These are phyloP conservation scores for Apamea epomidion DNA, from an alignment of 2,888 invertebrate species.

Conservation along the genomic window DNA sequence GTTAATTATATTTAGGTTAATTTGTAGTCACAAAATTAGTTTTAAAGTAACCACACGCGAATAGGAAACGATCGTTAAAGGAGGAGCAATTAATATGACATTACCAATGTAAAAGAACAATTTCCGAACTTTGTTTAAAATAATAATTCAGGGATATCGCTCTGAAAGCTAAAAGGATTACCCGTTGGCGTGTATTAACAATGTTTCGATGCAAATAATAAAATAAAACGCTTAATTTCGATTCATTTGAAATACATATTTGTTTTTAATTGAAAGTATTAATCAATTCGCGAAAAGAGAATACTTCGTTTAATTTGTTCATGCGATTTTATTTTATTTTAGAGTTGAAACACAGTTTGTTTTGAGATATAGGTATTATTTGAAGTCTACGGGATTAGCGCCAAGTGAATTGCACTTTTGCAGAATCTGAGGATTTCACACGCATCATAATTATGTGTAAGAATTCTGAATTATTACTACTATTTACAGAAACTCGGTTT, in stretches of 20 bases:
- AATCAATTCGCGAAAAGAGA: slow-evolving; percentile 7
- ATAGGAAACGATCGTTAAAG: slow-evolving; percentile 9
- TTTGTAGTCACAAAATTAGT: slow-evolving; percentile 1
- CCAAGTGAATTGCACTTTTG: background rate
- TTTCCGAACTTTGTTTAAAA: slow-evolving; percentile 15
- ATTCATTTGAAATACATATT: slow-evolving; percentile 8
- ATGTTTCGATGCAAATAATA: slow-evolving; percentile 20
- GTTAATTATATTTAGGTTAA: background rate
- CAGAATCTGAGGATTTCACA: background rate
- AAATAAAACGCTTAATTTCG: background rate
- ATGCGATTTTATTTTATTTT: slow-evolving; percentile 14
- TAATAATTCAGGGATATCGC: slow-evolving; percentile 2
- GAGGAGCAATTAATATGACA: slow-evolving; percentile 23
- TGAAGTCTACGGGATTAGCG: slow-evolving; percentile 4
- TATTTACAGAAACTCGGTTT: background rate
- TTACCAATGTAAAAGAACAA: slow-evolving; percentile 16
- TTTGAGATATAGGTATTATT: background rate
- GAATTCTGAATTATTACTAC: background rate
- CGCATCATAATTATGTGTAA: background rate
- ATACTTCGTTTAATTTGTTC: slow-evolving; percentile 8
- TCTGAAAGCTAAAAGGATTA: slow-evolving; percentile 26
- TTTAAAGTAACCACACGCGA: slow-evolving; percentile 12
- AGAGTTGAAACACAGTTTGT: background rate
- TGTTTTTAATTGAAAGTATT: slow-evolving; percentile 17
- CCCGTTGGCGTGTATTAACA: slow-evolving; percentile 20